A percentile compares a stretch with the other conserved stretches of the same genome.
These are phyloP conservation scores for Cotesia typhae DNA, from an alignment of 1,140 invertebrate species.

Conservation along the genomic window DNA sequence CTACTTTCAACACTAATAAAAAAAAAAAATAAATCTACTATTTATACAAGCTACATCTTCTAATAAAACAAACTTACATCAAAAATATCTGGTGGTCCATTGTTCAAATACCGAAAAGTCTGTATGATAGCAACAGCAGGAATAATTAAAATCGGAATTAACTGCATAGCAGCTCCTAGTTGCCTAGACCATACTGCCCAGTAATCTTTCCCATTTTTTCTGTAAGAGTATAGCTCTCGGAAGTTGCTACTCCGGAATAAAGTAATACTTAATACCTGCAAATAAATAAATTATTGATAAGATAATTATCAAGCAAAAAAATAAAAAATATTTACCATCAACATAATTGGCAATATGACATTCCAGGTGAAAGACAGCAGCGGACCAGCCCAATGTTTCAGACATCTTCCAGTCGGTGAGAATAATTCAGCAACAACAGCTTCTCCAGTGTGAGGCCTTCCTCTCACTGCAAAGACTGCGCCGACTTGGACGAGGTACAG, in stretches of 20 bases:
- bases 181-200: constrained; percentile 83
- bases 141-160: constrained; percentile 79
- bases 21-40: not conserved
- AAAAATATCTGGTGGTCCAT: constrained; percentile 84
- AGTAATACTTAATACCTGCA: constrained; percentile 77
- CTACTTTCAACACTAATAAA: not conserved
- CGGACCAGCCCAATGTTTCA: constrained; percentile 71
- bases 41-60: not conserved
- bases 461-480: constrained; percentile 83
- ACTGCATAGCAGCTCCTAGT: constrained; percentile 79
- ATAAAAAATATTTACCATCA: constrained; percentile 69
- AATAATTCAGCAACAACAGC: constrained; percentile 78
- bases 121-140: constrained; percentile 82
- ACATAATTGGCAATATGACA: constrained; percentile 79
- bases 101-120: constrained; percentile 82
- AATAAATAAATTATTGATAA: constrained; percentile 36
- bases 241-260: constrained; percentile 81
- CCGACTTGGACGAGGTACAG: constrained; percentile 80
- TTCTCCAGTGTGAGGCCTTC: constrained; percentile 85
- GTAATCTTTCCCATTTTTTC: constrained; percentile 65
- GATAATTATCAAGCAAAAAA: not conserved
- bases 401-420: constrained; percentile 65
- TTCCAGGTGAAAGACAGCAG: constrained; percentile 89
- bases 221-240: constrained; percentile 78
- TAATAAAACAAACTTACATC: constrained; percentile 72